A percentile compares a stretch with the other conserved stretches of the same genome.
These are phyloP conservation scores for Xylocampa areola DNA, from an alignment of 2,888 invertebrate genomes.

Conservation along the genomic window DNA sequence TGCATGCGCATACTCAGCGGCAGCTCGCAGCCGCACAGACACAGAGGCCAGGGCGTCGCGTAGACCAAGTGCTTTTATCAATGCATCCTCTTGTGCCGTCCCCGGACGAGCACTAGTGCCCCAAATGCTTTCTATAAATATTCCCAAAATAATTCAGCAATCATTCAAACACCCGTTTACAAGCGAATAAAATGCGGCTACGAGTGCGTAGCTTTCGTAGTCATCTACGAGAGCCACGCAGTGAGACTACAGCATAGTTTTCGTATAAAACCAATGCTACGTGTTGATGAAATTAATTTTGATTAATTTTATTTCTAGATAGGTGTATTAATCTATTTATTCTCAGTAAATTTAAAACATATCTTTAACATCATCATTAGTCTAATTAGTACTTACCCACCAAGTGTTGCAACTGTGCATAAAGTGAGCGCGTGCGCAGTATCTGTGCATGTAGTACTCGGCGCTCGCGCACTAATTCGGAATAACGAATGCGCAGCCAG, in stretches of 20 bases:
- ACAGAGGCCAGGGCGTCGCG: slow-evolving; percentile 82
- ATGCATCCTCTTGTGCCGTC: slow-evolving; percentile 68
- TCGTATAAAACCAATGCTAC: too few species aligned
- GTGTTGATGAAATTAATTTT: too few species aligned
- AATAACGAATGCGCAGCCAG: slow-evolving; percentile 75
- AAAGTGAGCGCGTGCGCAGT: slow-evolving; percentile 73
- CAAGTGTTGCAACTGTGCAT: slow-evolving; percentile 73
- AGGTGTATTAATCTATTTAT: too few species aligned
- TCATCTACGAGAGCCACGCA: too few species aligned
- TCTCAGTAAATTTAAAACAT: too few species aligned
- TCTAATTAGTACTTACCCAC: slow-evolving; percentile 67
- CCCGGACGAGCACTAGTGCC: slow-evolving; percentile 70
- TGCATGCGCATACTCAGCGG: slow-evolving; percentile 79
- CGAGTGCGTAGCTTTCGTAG: too few species aligned
- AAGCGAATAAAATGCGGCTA: too few species aligned
- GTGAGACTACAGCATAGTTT: too few species aligned
- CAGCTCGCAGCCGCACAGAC: slow-evolving; percentile 77
- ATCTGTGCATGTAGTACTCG: slow-evolving; percentile 77
- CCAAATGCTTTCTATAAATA: slow-evolving; percentile 76
- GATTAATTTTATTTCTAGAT: too few species aligned
- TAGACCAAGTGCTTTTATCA: slow-evolving; percentile 73
- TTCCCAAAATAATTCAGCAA: too few species aligned
- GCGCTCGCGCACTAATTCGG: slow-evolving; percentile 76
- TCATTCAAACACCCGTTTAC: too few species aligned
- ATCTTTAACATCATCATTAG: too few species aligned